Conservation (phyloP, 2,888 invertebrate species). For the Brachypalpus laphriformis region DNA sequence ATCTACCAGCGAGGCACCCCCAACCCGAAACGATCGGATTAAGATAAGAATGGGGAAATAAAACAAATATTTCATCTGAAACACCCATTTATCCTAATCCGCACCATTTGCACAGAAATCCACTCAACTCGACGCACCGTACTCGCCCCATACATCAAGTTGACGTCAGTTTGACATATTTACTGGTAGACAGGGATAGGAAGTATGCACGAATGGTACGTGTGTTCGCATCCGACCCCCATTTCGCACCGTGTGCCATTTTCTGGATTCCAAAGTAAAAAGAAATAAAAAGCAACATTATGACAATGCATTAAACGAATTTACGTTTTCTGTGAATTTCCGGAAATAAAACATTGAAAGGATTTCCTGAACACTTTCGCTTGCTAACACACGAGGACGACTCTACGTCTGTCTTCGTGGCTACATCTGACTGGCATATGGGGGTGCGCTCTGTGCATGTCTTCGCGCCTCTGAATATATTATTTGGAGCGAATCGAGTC, state of each 20-base stretch:
- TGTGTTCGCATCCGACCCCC: background rate
- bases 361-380: slow-evolving; percentile 50
- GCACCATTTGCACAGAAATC: slow-evolving; percentile 51
- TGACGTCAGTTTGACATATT: slow-evolving; percentile 30
- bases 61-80: slow-evolving; percentile 45
- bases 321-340: slow-evolving; percentile 55
- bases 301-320: slow-evolving; percentile 60
- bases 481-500: slow-evolving; percentile 57
- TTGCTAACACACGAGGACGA: slow-evolving; percentile 7
- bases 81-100: slow-evolving; percentile 51
- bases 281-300: slow-evolving; percentile 45
- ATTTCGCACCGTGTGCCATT: background rate
- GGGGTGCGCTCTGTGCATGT: slow-evolving; percentile 13
- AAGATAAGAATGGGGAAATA: slow-evolving; percentile 32
- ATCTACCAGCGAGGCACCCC: background rate
- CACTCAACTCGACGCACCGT: slow-evolving; percentile 38
- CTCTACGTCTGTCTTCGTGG: background rate
- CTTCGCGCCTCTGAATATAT: slow-evolving; percentile 56
- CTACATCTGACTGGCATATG: slow-evolving; percentile 5
- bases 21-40: slow-evolving; percentile 22
- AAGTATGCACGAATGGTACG: no score
- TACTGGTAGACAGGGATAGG: no score
- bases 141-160: slow-evolving; percentile 6
- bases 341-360: slow-evolving; percentile 53
- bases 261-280: slow-evolving; percentile 1